Base-by-base conservation (phyloP, 2,797 vertebrate genomes). In the Microchirus variegatus region DNA sequence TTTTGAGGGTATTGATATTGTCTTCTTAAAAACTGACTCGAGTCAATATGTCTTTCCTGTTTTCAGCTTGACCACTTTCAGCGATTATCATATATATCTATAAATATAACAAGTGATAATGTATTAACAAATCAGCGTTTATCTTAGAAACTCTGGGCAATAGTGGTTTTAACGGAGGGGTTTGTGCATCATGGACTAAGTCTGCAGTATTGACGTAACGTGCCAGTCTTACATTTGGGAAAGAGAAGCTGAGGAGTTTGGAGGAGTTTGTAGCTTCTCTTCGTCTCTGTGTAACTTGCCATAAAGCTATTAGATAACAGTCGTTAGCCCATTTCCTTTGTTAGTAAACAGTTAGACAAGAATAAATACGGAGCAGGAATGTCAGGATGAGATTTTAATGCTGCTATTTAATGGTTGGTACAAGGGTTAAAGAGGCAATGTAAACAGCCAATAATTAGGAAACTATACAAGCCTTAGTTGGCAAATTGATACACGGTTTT, bases 1-100 rank as follows among this genome's bases (percentile, higher is more conserved):
- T 35, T 94, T 22, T 22, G 22, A 5, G 22, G 82, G 94, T 92
- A 78, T 79, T 92, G 81, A 91, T 90, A 90, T 94, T 93, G 94
- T 91, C 81, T 95, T 96, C 94, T 90, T 89, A 93, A 95, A 95
- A 92, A 94, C 93, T 82, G 85, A 94, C 94, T 81, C 81, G 22
- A 90, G 93, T 94, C 94, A 69, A 77, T 94, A 95, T 84, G 85
- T 94, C 91, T 75, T 84, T 91, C 94, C 93, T 95, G 87, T 96
- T 96, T 96, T 95, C 93, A 94, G 94, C 95, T 95, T 95, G 94
- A 94, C 94, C 94, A 95, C 92, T 94, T 96, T 96, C 94, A 93
- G 94, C 94, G 92, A 94, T 95, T 95, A 93, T 94, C 93, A 94
- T 94, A 84, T 82, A 87, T 77, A 84, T 82, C 87, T 79, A 84